phyloP scores from a whole-genome alignment of 2,113 vertebrate genomes.

The Ancistrus triradiatus region DNA sequence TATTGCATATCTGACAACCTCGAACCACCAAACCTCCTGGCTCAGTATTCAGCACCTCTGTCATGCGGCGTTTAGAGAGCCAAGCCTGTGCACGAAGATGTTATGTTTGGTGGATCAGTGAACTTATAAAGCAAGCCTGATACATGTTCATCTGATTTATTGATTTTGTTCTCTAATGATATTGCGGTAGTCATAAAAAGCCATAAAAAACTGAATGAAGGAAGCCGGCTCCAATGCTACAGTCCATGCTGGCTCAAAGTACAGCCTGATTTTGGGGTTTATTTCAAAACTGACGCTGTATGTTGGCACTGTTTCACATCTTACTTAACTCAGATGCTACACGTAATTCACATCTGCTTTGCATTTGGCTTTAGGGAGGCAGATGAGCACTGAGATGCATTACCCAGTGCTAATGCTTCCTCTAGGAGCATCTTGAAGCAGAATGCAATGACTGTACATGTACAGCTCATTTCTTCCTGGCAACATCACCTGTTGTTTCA shows the following conservation, averaged over 20 bases:
- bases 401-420: neutral
- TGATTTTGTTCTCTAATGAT: conserved; percentile 7
- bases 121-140: neutral
- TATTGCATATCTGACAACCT: conserved; percentile 26
- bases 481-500: too few relatives aligned
- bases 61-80: neutral
- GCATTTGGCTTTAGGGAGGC: neutral
- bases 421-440: neutral
- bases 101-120: neutral
- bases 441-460: too few relatives aligned
- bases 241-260: neutral
- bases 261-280: neutral
- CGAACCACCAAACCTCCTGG: conserved; percentile 5
- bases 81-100: conserved; percentile 8
- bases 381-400: neutral
- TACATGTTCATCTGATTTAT: neutral
- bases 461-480: too few relatives aligned
- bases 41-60: conserved; percentile 32
- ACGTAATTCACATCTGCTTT: too few relatives aligned
- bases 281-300: neutral
- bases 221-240: neutral
- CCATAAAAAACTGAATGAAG: neutral
- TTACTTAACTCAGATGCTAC: conserved; percentile 1
- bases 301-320: neutral
- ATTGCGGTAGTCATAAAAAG: neutral